These are phyloP conservation scores for Pocillopora damicornis DNA, from an alignment of 64 coral and sea anemone species.

Conservation along the genomic window DNA sequence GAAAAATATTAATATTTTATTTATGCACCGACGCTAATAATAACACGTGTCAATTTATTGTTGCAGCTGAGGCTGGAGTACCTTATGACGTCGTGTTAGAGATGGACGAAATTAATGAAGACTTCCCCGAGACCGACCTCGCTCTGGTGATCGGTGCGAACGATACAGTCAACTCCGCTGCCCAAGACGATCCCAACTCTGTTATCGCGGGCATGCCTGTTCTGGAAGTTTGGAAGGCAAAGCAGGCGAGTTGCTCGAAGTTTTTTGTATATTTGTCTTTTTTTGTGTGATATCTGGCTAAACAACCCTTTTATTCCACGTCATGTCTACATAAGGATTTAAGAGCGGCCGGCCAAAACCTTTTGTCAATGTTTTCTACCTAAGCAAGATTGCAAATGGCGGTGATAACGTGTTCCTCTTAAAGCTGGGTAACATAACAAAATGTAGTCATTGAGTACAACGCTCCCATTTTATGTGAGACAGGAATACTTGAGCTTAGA, in stretches of 20 bases:
- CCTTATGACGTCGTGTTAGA: conserved; percentile 93
- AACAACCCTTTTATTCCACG: too few species aligned
- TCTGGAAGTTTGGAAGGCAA: conserved; percentile 96
- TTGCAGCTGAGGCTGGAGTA: conserved; percentile 89
- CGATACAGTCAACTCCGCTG: conserved; percentile 93
- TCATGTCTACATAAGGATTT: too few species aligned
- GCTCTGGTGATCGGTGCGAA: conserved; percentile 87
- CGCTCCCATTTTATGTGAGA: too few species aligned
- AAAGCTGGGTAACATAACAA: neutral
- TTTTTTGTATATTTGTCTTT: neutral
- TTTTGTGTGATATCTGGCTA: too few species aligned
- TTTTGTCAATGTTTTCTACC: too few species aligned
- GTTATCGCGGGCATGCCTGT: conserved; percentile 99
- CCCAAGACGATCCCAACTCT: conserved; percentile 94
- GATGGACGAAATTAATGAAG: conserved; percentile 99
- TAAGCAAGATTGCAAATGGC: too few species aligned
- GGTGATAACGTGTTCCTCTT: neutral
- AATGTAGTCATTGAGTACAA: too few species aligned
- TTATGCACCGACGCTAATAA: neutral
- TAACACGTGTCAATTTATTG: neutral
- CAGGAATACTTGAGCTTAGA: too few species aligned
- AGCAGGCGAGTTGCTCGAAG: conserved; percentile 45
- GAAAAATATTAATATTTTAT: too few species aligned
- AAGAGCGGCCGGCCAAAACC: too few species aligned
- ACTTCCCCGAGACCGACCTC: conserved; percentile 89